Conservation (phyloP, 2,888 invertebrate species). For the Xylophagus ater region DNA sequence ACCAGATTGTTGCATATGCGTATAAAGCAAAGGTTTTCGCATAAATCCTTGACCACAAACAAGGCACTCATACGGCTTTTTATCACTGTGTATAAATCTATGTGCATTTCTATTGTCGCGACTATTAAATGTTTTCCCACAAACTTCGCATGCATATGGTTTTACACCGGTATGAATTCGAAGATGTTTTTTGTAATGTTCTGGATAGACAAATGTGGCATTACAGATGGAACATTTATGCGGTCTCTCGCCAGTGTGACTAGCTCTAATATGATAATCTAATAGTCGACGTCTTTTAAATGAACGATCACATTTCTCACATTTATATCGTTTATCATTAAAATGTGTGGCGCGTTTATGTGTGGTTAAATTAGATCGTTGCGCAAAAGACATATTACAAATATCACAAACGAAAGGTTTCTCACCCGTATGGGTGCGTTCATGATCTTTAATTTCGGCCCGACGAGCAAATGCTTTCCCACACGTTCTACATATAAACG, state of each 20-base stretch:
- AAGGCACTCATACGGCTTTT: conserved; percentile 75
- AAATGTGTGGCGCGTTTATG: conserved; percentile 70
- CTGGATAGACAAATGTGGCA: conserved; percentile 73
- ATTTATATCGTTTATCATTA: conserved; percentile 62
- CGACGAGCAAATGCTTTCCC: conserved; percentile 62
- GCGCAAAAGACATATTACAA: conserved; percentile 69
- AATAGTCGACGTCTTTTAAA: conserved; percentile 58
- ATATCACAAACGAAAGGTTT: conserved; percentile 67
- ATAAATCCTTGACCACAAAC: conserved; percentile 74
- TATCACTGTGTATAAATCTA: conserved; percentile 73
- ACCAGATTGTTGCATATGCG: conserved; percentile 55
- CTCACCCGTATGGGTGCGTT: conserved; percentile 69
- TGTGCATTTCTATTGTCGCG: conserved; percentile 77
- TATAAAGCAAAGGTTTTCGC: conserved; percentile 65
- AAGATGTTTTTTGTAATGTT: conserved; percentile 70
- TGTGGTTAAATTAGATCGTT: conserved; percentile 69
- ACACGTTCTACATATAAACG: conserved; percentile 57
- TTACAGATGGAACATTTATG: conserved; percentile 59
- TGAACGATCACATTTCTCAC: conserved; percentile 57
- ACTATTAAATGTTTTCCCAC: conserved; percentile 73
- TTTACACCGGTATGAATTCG: conserved; percentile 68
- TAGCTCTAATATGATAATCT: conserved; percentile 71
- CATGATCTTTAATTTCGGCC: conserved; percentile 70
- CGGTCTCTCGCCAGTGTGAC: conserved; percentile 70
- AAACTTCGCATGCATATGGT: conserved; percentile 66